Percentiles rank a stretch among this genome's conserved stretches.
phyloP scores from a whole-genome alignment of 2,113 vertebrate species.

The Rhineura floridana region DNA sequence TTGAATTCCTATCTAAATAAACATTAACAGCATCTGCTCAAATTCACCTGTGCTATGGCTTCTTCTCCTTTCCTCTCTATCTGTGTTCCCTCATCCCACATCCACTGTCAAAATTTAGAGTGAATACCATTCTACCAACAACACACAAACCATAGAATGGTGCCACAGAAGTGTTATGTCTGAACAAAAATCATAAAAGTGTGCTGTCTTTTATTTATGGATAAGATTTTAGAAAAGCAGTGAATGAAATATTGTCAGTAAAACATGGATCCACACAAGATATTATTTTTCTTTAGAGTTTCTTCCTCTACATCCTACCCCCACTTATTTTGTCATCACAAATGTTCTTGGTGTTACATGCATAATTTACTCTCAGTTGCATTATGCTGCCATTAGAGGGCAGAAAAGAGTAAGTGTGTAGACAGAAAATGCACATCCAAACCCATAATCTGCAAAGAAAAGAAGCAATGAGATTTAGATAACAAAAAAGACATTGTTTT shows the following conservation, averaged over 20 bases:
- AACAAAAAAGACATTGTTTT: conserved; percentile 38
- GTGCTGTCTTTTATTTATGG: neutral
- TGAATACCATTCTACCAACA: neutral
- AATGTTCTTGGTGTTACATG: neutral
- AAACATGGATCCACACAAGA: neutral
- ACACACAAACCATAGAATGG: no score
- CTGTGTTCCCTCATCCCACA: neutral
- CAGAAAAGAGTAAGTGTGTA: conserved; percentile 81
- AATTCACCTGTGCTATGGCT: neutral
- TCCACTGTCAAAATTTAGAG: neutral
- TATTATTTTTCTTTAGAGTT: neutral
- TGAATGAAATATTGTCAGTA: neutral
- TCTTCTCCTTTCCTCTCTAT: neutral
- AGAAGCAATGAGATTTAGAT: conserved; percentile 36
- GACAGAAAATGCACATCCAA: conserved; percentile 3
- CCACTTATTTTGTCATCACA: neutral
- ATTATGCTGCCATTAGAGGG: conserved; percentile 83
- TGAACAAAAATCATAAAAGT: neutral
- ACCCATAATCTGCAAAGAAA: conserved; percentile 34
- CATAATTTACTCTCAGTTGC: conserved; percentile 63
- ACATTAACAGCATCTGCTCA: neutral
- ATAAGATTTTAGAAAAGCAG: neutral
- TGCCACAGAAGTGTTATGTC: neutral
- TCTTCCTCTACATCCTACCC: neutral
- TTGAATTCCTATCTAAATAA: neutral